These are phyloP conservation scores for Greenwoodochromis staneri DNA, from an alignment of 2,113 vertebrate species.

Conservation along the genomic window DNA sequence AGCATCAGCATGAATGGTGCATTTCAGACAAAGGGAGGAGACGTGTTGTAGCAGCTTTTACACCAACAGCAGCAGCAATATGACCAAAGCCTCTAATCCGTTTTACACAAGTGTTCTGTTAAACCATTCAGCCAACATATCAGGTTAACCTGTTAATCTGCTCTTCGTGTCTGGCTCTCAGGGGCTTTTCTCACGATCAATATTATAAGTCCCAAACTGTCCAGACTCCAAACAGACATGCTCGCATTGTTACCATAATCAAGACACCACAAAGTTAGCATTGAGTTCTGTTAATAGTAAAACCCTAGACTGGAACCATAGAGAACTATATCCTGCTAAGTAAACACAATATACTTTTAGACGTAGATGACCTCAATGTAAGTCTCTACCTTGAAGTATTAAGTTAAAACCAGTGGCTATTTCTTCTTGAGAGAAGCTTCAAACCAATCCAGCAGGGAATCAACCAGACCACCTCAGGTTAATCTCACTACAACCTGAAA, in stretches of 20 bases:
- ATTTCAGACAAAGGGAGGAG: background rate
- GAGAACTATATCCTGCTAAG: background rate
- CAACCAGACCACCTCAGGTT: slow-evolving; percentile 69
- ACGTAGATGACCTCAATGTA: slow-evolving; percentile 30
- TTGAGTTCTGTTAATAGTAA: background rate
- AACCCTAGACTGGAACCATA: background rate
- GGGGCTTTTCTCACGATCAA: slow-evolving; percentile 60
- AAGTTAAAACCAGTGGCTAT: slow-evolving; percentile 26
- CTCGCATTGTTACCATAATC: background rate
- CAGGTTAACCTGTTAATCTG: slow-evolving; percentile 65
- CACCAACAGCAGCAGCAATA: background rate
- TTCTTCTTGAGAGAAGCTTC: slow-evolving; percentile 8
- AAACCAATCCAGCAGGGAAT: slow-evolving; percentile 43
- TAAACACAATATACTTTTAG: background rate
- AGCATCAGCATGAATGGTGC: background rate
- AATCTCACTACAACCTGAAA: slow-evolving; percentile 61
- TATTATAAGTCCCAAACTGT: slow-evolving; percentile 38
- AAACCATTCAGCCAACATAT: slow-evolving; percentile 14
- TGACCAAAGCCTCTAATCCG: slow-evolving; percentile 18
- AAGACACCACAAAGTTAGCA: background rate
- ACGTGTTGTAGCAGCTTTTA: background rate
- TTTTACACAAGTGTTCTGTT: slow-evolving; percentile 26
- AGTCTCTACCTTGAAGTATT: slow-evolving; percentile 23
- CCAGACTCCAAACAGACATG: background rate
- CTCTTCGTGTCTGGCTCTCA: slow-evolving; percentile 17